Conservation (phyloP, 2,797 vertebrate genomes). For the Synaphobranchus kaupii region DNA sequence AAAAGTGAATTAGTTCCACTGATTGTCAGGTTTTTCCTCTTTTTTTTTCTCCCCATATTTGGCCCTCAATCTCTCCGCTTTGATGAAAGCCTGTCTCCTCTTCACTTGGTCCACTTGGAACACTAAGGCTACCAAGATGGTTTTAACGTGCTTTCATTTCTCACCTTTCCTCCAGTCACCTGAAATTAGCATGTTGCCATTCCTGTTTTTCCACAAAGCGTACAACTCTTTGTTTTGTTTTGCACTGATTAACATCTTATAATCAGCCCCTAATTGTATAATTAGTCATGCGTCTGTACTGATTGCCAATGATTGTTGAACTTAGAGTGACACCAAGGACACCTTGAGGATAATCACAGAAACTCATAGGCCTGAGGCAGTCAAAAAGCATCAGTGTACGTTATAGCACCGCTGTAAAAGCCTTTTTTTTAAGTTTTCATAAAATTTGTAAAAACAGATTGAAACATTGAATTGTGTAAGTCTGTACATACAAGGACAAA, state of each 20-base stretch:
- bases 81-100: constrained; percentile 63
- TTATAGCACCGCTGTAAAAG: neutral
- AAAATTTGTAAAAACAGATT: neutral
- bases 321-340: neutral
- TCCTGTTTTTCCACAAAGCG: constrained; percentile 25
- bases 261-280: neutral
- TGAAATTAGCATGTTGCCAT: constrained; percentile 47
- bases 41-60: constrained; percentile 17
- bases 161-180: neutral
- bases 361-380: neutral
- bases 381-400: neutral
- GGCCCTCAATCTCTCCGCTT: constrained; percentile 59
- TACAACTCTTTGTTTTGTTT: neutral
- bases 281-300: neutral
- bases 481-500: neutral
- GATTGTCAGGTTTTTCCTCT: constrained; percentile 33
- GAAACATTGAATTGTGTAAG: neutral
- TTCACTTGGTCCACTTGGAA: constrained; percentile 64
- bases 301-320: neutral
- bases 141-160: constrained; percentile 68
- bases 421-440: too few species aligned
- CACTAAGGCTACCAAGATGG: constrained; percentile 65
- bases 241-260: neutral
- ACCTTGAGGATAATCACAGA: neutral
- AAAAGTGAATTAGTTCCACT: constrained; percentile 55